These are phyloP conservation scores for Nesometra sesokonis DNA, from an alignment of 35 echinoderm and acorn worm genomes.

Conservation along the genomic window DNA sequence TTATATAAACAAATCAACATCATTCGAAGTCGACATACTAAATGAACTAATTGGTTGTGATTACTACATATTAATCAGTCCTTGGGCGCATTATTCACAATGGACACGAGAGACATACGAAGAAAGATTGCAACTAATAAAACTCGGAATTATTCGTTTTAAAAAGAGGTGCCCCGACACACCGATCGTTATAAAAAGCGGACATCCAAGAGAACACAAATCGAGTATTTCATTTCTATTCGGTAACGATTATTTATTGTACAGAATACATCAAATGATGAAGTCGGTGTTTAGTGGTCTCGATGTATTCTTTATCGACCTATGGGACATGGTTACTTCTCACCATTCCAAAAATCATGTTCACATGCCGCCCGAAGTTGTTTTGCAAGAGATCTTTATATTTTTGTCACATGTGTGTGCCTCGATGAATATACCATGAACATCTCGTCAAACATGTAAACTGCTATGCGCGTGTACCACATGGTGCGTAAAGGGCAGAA, in stretches of 20 bases:
- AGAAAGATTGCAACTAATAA: background rate
- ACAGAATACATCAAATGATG: background rate
- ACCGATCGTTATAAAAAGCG: slow-evolving; percentile 13
- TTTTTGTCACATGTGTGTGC: slow-evolving; percentile 17
- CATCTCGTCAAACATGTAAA: too few species aligned
- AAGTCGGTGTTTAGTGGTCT: background rate
- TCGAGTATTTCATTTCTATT: background rate
- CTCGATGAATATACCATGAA: too few species aligned
- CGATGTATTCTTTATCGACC: slow-evolving; percentile 15
- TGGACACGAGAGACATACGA: slow-evolving; percentile 13
- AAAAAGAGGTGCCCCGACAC: slow-evolving; percentile 10
- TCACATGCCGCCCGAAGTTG: slow-evolving; percentile 23
- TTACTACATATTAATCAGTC: slow-evolving; percentile 19
- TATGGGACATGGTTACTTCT: slow-evolving; percentile 34
- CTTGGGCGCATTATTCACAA: slow-evolving; percentile 40
- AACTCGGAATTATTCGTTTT: slow-evolving; percentile 3
- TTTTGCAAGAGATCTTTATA: slow-evolving; percentile 3
- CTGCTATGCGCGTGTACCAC: too few species aligned
- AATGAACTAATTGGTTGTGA: background rate
- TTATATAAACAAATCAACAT: too few species aligned
- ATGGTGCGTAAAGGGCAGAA: too few species aligned
- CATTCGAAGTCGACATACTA: too few species aligned
- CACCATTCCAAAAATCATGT: background rate
- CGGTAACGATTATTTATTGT: slow-evolving; percentile 15
- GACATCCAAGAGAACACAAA: slow-evolving; percentile 11